A percentile compares a stretch with the other conserved stretches of the same genome.
phyloP scores from a whole-genome alignment of 2,113 vertebrate genomes.

The Hipposideros armiger region DNA sequence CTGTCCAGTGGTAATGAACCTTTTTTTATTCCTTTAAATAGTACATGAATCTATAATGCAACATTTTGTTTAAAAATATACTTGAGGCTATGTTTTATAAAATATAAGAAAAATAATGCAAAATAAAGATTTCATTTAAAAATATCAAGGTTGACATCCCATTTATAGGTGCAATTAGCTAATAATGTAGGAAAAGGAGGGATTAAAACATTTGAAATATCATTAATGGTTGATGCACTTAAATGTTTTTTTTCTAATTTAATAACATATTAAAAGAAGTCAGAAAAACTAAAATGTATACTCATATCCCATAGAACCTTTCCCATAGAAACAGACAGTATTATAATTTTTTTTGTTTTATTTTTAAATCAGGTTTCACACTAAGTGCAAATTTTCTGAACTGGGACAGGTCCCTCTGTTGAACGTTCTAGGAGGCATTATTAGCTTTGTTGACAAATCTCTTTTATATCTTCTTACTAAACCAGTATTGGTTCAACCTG shows the following conservation, averaged over 20 bases:
- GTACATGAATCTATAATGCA: neutral
- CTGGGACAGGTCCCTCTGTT: neutral
- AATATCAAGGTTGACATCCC: neutral
- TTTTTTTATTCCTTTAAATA: neutral
- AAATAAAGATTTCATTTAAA: neutral
- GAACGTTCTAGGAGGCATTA: neutral
- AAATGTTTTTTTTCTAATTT: neutral
- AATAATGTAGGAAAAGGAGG: neutral
- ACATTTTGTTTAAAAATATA: neutral
- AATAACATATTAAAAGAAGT: neutral
- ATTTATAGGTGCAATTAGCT: neutral
- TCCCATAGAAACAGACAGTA: neutral
- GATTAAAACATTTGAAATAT: constrained; percentile 45
- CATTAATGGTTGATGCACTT: neutral
- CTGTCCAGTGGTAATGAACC: neutral
- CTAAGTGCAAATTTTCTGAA: neutral
- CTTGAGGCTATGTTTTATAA: neutral
- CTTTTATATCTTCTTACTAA: neutral
- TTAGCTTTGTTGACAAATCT: neutral
- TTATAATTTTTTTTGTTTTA: neutral
- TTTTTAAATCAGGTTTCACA: neutral
- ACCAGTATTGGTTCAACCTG: neutral
- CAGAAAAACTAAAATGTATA: neutral
- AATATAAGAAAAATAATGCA: neutral
- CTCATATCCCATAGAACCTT: neutral